Percentiles rank a stretch among this genome's conserved stretches.
Evolutionary conservation across 35 echinoderm and acorn worm genomes (phyloP).

Genomic region (Anneissia japonica): DNA sequence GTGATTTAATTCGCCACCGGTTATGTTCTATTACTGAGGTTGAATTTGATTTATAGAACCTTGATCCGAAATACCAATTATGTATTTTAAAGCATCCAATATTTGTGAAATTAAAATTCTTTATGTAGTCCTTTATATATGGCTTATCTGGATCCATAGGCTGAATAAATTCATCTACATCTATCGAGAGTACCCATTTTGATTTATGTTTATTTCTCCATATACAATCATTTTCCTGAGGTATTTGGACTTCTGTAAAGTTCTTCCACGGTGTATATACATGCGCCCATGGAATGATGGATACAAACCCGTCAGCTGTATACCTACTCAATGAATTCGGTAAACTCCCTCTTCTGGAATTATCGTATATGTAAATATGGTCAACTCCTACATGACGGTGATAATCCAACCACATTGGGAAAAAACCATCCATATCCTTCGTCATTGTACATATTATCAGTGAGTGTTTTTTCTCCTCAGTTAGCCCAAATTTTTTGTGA

Average conservation of each 20-base stretch:
- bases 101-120: conserved; percentile 27
- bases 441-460: conserved; percentile 79
- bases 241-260: conserved; percentile 72
- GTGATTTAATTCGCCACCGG: conserved; percentile 53
- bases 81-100: conserved; percentile 43
- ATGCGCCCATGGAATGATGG: conserved; percentile 71
- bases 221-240: conserved; percentile 73
- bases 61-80: conserved; percentile 40
- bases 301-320: conserved; percentile 45
- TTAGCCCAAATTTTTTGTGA: background rate
- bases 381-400: conserved; percentile 73
- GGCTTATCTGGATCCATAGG: conserved; percentile 49
- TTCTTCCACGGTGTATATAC: conserved; percentile 55
- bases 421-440: conserved; percentile 71
- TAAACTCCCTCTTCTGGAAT: conserved; percentile 22
- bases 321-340: conserved; percentile 27
- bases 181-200: conserved; percentile 61
- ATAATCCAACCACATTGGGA: conserved; percentile 69
- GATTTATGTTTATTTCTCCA: conserved; percentile 53
- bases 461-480: conserved; percentile 32
- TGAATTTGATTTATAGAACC: background rate
- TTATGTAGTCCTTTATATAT: conserved; percentile 34
- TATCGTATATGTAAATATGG: conserved; percentile 83
- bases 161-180: conserved; percentile 80
- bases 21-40: conserved; percentile 67